Evolutionary conservation across 2,797 vertebrate genomes (phyloP).

Genomic region (Leuciscus waleckii): DNA sequence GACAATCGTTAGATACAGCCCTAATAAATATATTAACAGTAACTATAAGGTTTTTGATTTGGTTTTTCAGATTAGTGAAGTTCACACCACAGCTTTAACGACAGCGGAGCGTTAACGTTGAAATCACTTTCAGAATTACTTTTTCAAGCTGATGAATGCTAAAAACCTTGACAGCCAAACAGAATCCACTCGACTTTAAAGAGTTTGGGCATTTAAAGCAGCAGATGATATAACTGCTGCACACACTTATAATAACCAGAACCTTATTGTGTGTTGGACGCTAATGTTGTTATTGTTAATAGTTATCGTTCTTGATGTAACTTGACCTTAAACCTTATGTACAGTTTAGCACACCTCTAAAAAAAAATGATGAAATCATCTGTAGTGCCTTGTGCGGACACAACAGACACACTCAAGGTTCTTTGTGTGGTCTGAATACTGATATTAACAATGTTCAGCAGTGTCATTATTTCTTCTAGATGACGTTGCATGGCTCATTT

Average conservation of each 20-base stretch:
- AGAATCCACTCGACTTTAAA: background rate
- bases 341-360: slow-evolving; percentile 47
- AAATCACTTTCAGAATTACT: background rate
- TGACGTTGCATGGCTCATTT: slow-evolving; percentile 67
- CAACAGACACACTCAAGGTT: slow-evolving; percentile 20
- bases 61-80: too few relatives aligned
- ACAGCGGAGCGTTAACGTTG: too few relatives aligned
- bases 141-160: background rate
- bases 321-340: slow-evolving; percentile 29
- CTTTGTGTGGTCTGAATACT: slow-evolving; percentile 43
- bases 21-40: too few relatives aligned
- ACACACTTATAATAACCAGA: background rate
- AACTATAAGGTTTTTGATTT: too few relatives aligned
- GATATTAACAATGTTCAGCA: slow-evolving; percentile 53
- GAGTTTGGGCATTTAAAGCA: background rate
- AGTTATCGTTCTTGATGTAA: background rate
- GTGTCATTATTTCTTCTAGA: slow-evolving; percentile 54
- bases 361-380: slow-evolving; percentile 7
- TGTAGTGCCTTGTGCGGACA: slow-evolving; percentile 24
- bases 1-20: too few relatives aligned
- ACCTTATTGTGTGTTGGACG: background rate
- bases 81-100: too few relatives aligned
- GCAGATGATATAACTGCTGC: background rate
- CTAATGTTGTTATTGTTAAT: slow-evolving; percentile 6
- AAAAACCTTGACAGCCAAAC: background rate